Evolutionary conservation across 2,888 invertebrate species (phyloP).

Genomic region (Rhagonycha fulva): DNA sequence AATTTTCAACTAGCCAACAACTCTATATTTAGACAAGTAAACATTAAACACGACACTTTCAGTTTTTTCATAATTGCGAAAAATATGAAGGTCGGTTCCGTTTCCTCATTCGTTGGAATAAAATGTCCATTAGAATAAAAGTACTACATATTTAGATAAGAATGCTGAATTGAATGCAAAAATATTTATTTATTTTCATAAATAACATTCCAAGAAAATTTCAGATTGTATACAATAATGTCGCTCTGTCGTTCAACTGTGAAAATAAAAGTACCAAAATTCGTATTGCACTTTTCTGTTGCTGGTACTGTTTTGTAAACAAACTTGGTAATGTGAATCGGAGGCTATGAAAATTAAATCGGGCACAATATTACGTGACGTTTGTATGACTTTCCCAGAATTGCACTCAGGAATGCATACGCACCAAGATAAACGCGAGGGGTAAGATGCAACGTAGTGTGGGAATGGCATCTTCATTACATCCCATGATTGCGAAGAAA

Average conservation of each 20-base stretch:
- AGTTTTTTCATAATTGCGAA: background rate
- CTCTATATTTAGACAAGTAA: background rate
- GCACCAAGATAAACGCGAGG: no score
- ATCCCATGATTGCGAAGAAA: background rate
- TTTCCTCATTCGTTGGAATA: background rate
- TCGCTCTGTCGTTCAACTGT: background rate
- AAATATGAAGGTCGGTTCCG: background rate
- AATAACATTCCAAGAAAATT: no score
- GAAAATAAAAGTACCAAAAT: background rate
- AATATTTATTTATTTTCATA: no score
- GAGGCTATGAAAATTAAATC: background rate
- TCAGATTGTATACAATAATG: background rate
- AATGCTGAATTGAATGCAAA: no score
- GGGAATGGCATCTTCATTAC: background rate
- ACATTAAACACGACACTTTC: background rate
- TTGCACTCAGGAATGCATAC: constrained; percentile 31
- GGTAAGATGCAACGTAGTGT: constrained; percentile 15
- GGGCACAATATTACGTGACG: background rate
- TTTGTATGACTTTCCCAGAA: constrained; percentile 30
- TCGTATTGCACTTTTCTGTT: background rate
- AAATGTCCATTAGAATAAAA: background rate
- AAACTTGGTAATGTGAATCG: background rate
- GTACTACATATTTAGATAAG: background rate
- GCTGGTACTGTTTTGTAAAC: background rate
- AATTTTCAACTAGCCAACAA: background rate